A percentile compares a stretch with the other conserved stretches of the same genome.
These are phyloP conservation scores for Fringilla coelebs DNA, from an alignment of 2,797 vertebrate species.

Conservation along the genomic window DNA sequence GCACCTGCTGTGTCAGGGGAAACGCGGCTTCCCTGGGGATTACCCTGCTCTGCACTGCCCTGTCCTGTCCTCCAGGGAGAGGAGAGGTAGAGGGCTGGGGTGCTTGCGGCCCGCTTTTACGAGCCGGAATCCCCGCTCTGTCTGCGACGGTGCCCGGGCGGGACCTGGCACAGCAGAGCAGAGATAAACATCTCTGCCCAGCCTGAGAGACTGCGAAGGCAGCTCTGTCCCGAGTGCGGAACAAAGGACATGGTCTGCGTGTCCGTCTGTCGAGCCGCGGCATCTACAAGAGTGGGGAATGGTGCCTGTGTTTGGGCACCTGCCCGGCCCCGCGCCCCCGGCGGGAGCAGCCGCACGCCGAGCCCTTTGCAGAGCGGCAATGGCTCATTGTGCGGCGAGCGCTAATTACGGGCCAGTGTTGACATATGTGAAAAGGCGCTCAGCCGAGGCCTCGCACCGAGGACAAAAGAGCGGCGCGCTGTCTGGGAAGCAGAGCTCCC, in stretches of 20 bases:
- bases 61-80: fast-evolving
- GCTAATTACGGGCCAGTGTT: not conserved
- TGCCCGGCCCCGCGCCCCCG: not conserved
- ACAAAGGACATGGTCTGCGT: not conserved
- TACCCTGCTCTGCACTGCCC: fast-evolving
- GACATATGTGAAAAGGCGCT: not conserved
- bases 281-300: not conserved
- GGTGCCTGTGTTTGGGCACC: not conserved
- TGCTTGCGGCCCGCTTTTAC: fast-evolving
- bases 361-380: not conserved
- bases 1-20: fast-evolving
- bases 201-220: not conserved
- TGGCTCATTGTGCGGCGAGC: not conserved
- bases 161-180: not conserved
- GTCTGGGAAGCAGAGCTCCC: not conserved
- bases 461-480: not conserved
- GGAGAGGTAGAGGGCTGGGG: fast-evolving
- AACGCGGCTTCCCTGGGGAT: fast-evolving
- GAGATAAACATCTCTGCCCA: not conserved
- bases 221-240: not conserved
- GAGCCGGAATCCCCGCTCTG: fast-evolving
- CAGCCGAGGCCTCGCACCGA: not conserved
- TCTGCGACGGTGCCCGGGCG: too few relatives aligned
- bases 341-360: not conserved
- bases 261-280: not conserved